phyloP scores from a whole-genome alignment of 2,797 vertebrate genomes.

The Apogon talboti region DNA sequence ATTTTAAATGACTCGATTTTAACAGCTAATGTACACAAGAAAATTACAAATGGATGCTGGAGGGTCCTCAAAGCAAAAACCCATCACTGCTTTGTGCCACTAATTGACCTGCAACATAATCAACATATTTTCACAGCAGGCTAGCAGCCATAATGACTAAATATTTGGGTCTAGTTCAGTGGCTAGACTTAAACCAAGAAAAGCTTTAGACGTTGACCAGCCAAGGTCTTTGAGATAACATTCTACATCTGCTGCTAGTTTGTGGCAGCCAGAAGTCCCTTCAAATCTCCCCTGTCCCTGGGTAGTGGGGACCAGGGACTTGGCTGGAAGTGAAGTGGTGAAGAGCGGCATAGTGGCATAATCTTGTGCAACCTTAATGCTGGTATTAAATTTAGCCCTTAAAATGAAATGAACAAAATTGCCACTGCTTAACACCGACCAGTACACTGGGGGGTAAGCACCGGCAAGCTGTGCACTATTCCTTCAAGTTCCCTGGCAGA shows the following conservation, averaged over 20 bases:
- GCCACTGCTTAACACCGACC: constrained; percentile 50
- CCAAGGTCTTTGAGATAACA: constrained; percentile 75
- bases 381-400: constrained; percentile 64
- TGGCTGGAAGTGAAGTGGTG: constrained; percentile 50
- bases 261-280: constrained; percentile 55
- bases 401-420: constrained; percentile 71
- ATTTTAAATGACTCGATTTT: too few relatives aligned
- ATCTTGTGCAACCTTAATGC: constrained; percentile 73
- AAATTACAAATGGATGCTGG: constrained; percentile 18
- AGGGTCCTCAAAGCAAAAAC: constrained; percentile 5
- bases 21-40: background rate
- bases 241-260: constrained; percentile 53
- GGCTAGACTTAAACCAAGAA: constrained; percentile 63
- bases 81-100: constrained; percentile 16
- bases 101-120: constrained; percentile 55
- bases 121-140: constrained; percentile 47
- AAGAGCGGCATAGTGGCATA: constrained; percentile 52
- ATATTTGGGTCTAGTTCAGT: constrained; percentile 63
- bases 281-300: constrained; percentile 58
- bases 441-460: constrained; percentile 48
- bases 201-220: constrained; percentile 72
- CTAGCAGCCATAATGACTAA: constrained; percentile 49
- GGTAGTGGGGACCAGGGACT: constrained; percentile 47
- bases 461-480: constrained; percentile 23
- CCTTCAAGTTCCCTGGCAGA: constrained; percentile 49